Percentiles rank a stretch among this genome's conserved stretches.
Conservation (phyloP, 2,113 vertebrate species). For the Sakesphorus luctuosus region DNA sequence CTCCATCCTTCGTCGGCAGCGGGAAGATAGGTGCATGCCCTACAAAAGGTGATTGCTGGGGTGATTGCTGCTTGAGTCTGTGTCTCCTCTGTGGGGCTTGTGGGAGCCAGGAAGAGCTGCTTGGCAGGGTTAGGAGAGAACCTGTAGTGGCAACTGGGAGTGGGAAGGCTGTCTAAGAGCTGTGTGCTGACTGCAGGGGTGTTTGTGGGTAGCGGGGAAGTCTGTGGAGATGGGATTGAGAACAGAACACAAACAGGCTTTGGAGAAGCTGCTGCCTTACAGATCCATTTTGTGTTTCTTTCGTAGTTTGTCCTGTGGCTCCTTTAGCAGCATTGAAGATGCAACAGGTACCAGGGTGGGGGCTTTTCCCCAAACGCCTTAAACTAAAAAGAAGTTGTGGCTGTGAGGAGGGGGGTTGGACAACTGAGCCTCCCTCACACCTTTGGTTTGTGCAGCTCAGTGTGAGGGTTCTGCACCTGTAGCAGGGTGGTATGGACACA, state of each 20-base stretch:
- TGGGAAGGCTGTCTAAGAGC: not conserved
- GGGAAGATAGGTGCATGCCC: slow-evolving; percentile 69
- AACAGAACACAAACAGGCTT: not conserved
- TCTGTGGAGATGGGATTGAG: not conserved
- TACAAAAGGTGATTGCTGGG: slow-evolving; percentile 69
- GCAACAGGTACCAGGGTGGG: slow-evolving; percentile 70
- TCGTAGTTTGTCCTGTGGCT: slow-evolving; percentile 68
- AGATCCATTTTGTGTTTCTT: slow-evolving; percentile 22
- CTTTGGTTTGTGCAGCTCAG: not conserved
- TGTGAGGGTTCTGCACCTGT: not conserved
- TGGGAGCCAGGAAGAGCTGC: not conserved
- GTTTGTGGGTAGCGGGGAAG: not conserved
- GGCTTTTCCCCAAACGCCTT: not conserved
- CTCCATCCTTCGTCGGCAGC: slow-evolving; percentile 87
- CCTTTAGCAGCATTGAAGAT: slow-evolving; percentile 80
- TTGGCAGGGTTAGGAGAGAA: not conserved
- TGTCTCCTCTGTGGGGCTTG: not conserved
- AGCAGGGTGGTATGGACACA: not conserved
- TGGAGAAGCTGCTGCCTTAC: not conserved
- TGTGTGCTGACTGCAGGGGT: not conserved
- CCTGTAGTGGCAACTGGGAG: not conserved
- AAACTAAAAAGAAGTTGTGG: not conserved
- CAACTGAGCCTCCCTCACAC: not conserved
- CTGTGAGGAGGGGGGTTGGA: not conserved
- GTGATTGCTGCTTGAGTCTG: not conserved